Evolutionary conservation across 2,888 invertebrate genomes (phyloP).

Genomic region (Strigamia crassipes): DNA sequence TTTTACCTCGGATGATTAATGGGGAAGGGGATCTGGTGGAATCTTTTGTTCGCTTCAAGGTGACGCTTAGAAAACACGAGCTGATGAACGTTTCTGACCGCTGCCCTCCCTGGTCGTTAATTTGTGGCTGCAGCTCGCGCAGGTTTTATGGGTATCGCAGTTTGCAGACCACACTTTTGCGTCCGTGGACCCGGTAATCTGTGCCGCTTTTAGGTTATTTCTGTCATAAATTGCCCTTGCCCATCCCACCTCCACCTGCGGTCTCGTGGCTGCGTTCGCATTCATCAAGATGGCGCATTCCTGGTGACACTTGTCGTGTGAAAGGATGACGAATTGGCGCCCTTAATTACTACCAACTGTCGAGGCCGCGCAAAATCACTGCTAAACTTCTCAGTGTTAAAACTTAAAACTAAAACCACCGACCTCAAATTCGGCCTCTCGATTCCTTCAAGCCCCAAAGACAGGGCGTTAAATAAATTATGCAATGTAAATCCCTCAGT

Average conservation of each 20-base stretch:
- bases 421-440: not conserved
- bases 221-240: conserved; percentile 28
- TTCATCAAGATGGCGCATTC: conserved; percentile 42
- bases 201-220: conserved; percentile 32
- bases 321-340: conserved; percentile 37
- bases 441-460: not conserved
- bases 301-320: conserved; percentile 33
- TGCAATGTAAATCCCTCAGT: not conserved
- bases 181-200: conserved; percentile 29
- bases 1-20: conserved; percentile 42
- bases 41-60: conserved; percentile 42
- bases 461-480: not conserved
- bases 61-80: conserved; percentile 24
- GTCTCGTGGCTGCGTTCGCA: conserved; percentile 32
- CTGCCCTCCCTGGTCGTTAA: conserved; percentile 33
- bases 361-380: conserved; percentile 31
- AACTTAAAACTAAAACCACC: conserved; percentile 22
- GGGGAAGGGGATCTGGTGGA: conserved; percentile 10
- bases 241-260: conserved; percentile 37
- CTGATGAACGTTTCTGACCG: conserved; percentile 34
- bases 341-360: conserved; percentile 3
- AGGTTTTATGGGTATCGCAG: conserved; percentile 33
- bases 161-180: conserved; percentile 34
- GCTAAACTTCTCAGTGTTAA: conserved; percentile 24
- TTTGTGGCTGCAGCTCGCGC: not conserved